Conservation (phyloP, 2,113 vertebrate genomes). For the Amphilophus citrinellus region DNA sequence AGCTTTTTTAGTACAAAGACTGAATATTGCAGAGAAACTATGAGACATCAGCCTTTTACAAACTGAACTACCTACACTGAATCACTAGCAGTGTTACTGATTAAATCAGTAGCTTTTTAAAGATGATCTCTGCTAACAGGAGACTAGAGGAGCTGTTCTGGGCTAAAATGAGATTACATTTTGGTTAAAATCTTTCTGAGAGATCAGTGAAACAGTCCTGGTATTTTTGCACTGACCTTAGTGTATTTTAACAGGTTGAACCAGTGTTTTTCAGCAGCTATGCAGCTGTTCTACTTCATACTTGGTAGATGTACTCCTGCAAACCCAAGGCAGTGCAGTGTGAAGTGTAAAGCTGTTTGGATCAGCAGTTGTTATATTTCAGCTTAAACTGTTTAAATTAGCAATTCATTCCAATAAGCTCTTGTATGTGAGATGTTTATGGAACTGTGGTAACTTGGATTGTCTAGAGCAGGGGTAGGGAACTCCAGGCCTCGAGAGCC, state of each 20-base stretch:
- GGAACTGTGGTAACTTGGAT: not conserved
- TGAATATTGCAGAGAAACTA: constrained; percentile 8
- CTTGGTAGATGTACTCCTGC: not conserved
- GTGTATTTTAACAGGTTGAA: not conserved
- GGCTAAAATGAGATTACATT: not conserved
- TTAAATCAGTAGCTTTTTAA: not conserved
- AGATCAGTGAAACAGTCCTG: not conserved
- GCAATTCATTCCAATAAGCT: not conserved
- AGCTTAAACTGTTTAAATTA: not conserved
- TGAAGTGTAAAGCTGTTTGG: not conserved
- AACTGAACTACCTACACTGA: not conserved
- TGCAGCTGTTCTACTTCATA: constrained; percentile 4
- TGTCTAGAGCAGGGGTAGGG: too few species aligned
- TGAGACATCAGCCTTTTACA: not conserved
- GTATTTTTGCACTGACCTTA: too few species aligned
- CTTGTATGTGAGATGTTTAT: not conserved
- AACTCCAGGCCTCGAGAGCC: too few species aligned
- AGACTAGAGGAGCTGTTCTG: not conserved
- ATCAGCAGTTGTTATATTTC: not conserved
- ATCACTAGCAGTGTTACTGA: not conserved
- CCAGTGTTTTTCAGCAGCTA: not conserved
- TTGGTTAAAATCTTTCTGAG: not conserved
- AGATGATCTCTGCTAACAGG: not conserved
- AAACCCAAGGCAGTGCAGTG: not conserved
- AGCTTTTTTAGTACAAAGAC: not conserved